phyloP scores from a whole-genome alignment of 2,888 invertebrate species.

The Papilio demoleus region DNA sequence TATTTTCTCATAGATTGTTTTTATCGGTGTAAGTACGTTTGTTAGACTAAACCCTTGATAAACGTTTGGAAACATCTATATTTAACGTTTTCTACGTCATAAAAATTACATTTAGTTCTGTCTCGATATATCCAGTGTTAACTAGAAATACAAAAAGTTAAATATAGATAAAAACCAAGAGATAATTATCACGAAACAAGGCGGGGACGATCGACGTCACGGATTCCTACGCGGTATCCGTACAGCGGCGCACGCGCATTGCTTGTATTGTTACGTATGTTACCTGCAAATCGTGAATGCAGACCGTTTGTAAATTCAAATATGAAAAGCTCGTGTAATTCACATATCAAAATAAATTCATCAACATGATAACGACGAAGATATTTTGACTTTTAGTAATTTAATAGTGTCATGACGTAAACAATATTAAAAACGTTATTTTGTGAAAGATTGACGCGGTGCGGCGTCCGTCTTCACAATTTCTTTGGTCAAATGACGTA shows the following conservation, averaged over 20 bases:
- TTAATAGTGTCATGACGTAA: no score
- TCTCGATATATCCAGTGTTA: background rate
- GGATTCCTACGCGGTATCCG: conserved; percentile 35
- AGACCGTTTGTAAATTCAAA: background rate
- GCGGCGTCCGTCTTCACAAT: no score
- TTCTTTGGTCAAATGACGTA: background rate
- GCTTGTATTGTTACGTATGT: conserved; percentile 7
- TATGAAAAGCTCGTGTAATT: background rate
- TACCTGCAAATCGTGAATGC: background rate
- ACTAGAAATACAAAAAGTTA: background rate
- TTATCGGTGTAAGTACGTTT: no score
- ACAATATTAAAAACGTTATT: no score
- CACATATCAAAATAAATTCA: background rate
- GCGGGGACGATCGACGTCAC: conserved; percentile 23
- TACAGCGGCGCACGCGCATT: conserved; percentile 2
- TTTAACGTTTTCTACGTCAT: background rate
- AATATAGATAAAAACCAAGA: conserved; percentile 21
- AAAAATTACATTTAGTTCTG: background rate
- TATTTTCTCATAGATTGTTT: no score
- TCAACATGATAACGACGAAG: no score
- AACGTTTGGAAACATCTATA: background rate
- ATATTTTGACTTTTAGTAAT: no score
- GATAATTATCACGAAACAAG: conserved; percentile 8
- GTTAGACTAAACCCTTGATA: no score
- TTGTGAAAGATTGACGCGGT: no score